These are phyloP conservation scores for Mustela lutreola DNA, from an alignment of 2,113 vertebrate genomes.

Conservation along the genomic window DNA sequence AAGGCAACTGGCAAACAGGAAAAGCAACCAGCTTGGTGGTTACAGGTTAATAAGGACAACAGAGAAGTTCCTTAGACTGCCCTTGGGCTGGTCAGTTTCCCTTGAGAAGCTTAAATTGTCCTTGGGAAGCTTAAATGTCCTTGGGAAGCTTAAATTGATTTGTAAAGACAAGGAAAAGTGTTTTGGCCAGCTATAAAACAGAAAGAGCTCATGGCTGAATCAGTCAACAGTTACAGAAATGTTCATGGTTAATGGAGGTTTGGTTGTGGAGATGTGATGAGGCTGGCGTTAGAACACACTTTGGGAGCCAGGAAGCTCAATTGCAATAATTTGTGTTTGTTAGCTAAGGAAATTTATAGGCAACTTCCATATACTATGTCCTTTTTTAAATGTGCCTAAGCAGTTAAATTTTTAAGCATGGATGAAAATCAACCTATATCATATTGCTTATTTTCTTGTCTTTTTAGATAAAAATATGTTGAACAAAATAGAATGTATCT, in stretches of 20 bases:
- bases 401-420: slow-evolving; percentile 1
- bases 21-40: slow-evolving; percentile 59
- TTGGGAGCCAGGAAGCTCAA: background rate
- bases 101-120: slow-evolving; percentile 61
- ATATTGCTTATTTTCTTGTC: background rate
- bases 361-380: background rate
- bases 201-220: background rate
- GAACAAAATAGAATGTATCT: background rate
- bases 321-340: background rate
- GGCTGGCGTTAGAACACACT: background rate
- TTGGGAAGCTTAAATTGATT: slow-evolving; percentile 53
- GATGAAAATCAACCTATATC: slow-evolving; percentile 38
- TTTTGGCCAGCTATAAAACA: slow-evolving; percentile 34
- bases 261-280: background rate
- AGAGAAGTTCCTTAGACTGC: slow-evolving; percentile 7
- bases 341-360: background rate
- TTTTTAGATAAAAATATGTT: slow-evolving; percentile 9
- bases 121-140: slow-evolving; percentile 55
- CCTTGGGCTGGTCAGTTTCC: slow-evolving; percentile 26
- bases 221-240: slow-evolving; percentile 16
- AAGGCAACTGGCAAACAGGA: slow-evolving; percentile 75
- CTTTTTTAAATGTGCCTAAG: background rate
- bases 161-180: slow-evolving; percentile 53
- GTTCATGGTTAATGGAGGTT: background rate
- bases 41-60: slow-evolving; percentile 68